Evolutionary conservation across 2,888 invertebrate genomes (phyloP).

Genomic region (Mylabris sibirica): DNA sequence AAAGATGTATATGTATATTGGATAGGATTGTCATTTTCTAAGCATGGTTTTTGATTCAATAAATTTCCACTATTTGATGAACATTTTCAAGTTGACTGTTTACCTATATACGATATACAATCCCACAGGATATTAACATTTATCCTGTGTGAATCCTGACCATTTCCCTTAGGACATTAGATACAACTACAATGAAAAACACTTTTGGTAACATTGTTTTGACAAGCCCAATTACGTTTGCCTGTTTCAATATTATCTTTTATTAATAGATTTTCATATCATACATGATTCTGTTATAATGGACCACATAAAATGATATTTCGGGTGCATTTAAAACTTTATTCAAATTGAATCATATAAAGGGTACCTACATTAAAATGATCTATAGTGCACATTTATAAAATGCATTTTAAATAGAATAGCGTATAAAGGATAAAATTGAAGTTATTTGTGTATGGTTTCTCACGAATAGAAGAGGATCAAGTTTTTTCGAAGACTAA

Average conservation of each 20-base stretch:
- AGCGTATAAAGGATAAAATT: too few species aligned
- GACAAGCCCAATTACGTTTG: slow-evolving; percentile 43
- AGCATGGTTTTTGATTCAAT: neutral
- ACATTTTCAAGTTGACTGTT: slow-evolving; percentile 39
- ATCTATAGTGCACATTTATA: too few species aligned
- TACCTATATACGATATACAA: slow-evolving; percentile 30
- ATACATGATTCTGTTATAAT: neutral
- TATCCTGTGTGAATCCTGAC: slow-evolving; percentile 46
- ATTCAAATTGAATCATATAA: too few species aligned
- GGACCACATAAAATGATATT: neutral
- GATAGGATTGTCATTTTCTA: neutral
- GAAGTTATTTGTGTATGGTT: too few species aligned
- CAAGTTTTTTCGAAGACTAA: too few species aligned
- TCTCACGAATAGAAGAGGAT: too few species aligned
- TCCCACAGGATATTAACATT: slow-evolving; percentile 42
- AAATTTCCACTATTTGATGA: slow-evolving; percentile 20
- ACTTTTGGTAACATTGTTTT: slow-evolving; percentile 45
- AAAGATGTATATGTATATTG: neutral
- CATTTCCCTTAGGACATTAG: slow-evolving; percentile 40
- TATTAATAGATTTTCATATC: slow-evolving; percentile 35
- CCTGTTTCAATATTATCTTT: slow-evolving; percentile 42
- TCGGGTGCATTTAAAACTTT: neutral
- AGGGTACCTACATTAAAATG: too few species aligned
- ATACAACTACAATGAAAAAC: slow-evolving; percentile 46
- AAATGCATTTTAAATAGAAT: too few species aligned